A percentile compares a stretch with the other conserved stretches of the same genome.
Conservation (phyloP, 2,888 invertebrate species). For the Podabrus alpinus region DNA sequence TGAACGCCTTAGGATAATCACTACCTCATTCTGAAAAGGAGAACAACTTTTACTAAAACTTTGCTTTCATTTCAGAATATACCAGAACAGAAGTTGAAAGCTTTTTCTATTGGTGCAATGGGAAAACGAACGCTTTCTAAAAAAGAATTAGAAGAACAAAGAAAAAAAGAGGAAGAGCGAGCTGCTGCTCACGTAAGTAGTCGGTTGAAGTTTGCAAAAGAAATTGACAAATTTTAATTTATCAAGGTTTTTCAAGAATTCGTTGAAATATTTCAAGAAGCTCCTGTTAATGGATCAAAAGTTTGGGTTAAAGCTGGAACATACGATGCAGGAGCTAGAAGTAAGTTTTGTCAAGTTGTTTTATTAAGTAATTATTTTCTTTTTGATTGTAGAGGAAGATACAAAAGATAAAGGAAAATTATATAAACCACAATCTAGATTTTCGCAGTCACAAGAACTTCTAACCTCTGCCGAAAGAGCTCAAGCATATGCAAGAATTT, state of each 20-base stretch:
- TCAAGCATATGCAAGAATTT: constrained; percentile 69
- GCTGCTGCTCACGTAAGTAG: constrained; percentile 83
- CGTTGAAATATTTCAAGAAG: constrained; percentile 94
- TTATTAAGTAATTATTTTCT: neutral
- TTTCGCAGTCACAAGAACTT: constrained; percentile 61
- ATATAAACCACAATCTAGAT: constrained; percentile 87
- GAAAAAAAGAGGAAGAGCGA: constrained; percentile 86
- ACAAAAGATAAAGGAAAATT: constrained; percentile 86
- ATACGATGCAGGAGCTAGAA: constrained; percentile 91
- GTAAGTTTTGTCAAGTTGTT: constrained; percentile 59
- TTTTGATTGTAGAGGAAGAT: constrained; percentile 72
- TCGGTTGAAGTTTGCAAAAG: neutral
- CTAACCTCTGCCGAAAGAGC: constrained; percentile 66
- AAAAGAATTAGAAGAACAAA: constrained; percentile 81
- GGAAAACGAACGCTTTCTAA: constrained; percentile 77
- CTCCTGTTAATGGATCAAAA: constrained; percentile 76
- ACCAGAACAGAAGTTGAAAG: constrained; percentile 74
- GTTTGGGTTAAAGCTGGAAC: constrained; percentile 98
- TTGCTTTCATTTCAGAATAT: constrained; percentile 43
- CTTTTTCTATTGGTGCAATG: constrained; percentile 76
- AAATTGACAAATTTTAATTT: neutral
- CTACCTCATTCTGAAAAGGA: neutral
- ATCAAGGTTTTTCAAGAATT: constrained; percentile 91
- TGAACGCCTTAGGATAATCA: neutral
- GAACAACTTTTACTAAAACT: neutral